These are phyloP conservation scores for Eumeta japonica DNA, from an alignment of 1,140 invertebrate species.

Conservation along the genomic window DNA sequence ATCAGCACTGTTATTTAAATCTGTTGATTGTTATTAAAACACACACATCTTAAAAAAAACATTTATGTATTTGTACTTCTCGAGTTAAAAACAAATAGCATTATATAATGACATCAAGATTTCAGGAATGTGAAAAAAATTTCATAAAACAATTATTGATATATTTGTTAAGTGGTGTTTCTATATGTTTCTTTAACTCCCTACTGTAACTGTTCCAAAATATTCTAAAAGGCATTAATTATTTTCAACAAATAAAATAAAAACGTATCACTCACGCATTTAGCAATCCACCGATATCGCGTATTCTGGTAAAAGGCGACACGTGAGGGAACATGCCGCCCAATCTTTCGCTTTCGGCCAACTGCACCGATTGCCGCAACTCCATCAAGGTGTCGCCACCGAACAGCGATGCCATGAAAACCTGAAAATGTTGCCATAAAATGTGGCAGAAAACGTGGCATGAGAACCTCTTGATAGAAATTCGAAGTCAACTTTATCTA, in stretches of 20 bases:
- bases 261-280: slow-evolving; percentile 34
- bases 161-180: too few relatives aligned
- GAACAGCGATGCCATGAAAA: slow-evolving; percentile 90
- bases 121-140: too few relatives aligned
- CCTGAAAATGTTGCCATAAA: slow-evolving; percentile 73
- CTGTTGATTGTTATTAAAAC: too few relatives aligned
- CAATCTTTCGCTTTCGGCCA: slow-evolving; percentile 90
- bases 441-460: slow-evolving; percentile 87
- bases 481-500: neutral
- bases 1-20: too few relatives aligned
- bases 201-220: too few relatives aligned
- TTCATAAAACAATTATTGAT: too few relatives aligned
- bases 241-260: slow-evolving; percentile 2
- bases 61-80: too few relatives aligned
- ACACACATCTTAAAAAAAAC: too few relatives aligned
- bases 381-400: slow-evolving; percentile 96
- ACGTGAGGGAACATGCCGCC: slow-evolving; percentile 92
- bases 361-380: slow-evolving; percentile 84
- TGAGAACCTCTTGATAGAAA: slow-evolving; percentile 62
- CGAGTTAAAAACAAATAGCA: too few relatives aligned
- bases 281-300: slow-evolving; percentile 62
- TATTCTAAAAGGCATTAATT: neutral
- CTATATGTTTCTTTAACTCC: too few relatives aligned
- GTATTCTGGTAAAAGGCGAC: slow-evolving; percentile 88
- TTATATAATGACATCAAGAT: too few relatives aligned